Conservation (phyloP, 2,888 invertebrate genomes). For the Lithophane socia region DNA sequence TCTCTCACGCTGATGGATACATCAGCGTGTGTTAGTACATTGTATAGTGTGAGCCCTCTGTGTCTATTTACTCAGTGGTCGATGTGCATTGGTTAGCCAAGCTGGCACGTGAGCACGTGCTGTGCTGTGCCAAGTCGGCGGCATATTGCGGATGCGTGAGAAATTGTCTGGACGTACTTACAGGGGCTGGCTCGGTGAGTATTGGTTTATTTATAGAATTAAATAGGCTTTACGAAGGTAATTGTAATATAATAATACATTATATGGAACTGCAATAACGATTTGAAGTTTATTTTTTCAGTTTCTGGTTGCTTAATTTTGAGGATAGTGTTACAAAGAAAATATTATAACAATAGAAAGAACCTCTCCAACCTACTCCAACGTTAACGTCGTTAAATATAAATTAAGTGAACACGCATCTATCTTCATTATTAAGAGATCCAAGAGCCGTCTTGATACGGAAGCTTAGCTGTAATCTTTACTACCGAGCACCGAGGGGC, state of each 20-base stretch:
- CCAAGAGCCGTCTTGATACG: constrained; percentile 46
- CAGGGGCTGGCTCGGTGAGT: no score
- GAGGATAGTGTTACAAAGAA: not conserved
- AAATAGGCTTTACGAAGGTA: not conserved
- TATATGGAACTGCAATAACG: no score
- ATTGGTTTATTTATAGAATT: not conserved
- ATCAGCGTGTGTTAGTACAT: no score
- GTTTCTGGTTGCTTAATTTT: no score
- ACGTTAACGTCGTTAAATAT: constrained; percentile 51
- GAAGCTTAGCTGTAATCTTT: constrained; percentile 54
- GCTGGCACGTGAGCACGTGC: constrained; percentile 34
- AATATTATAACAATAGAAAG: constrained; percentile 14
- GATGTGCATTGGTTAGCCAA: constrained; percentile 35
- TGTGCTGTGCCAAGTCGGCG: constrained; percentile 11
- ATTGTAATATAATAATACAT: no score
- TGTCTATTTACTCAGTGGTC: constrained; percentile 4
- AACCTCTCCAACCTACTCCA: constrained; percentile 1
- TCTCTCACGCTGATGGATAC: no score
- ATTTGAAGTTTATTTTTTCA: no score
- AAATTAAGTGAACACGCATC: constrained; percentile 60
- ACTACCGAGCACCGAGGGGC: constrained; percentile 5
- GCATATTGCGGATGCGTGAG: constrained; percentile 44
- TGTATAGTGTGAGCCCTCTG: constrained; percentile 8
- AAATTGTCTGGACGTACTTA: constrained; percentile 23
- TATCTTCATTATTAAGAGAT: constrained; percentile 65